Percentiles rank a stretch among this genome's conserved stretches.
These are phyloP conservation scores for Pipa parva DNA, from an alignment of 2,113 vertebrate genomes.

Conservation along the genomic window DNA sequence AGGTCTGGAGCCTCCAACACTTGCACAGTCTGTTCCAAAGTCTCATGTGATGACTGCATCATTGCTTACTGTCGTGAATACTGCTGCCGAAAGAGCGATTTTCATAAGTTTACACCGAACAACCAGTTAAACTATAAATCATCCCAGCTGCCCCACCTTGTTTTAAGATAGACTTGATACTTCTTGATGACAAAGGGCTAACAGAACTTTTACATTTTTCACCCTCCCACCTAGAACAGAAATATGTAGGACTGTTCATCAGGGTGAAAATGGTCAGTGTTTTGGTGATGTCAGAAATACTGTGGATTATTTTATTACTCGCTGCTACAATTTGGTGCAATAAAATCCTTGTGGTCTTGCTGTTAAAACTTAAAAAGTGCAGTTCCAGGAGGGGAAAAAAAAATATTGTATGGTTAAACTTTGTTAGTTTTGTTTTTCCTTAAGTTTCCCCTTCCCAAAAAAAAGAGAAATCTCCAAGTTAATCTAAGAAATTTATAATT, in stretches of 20 bases:
- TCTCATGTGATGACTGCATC: conserved; percentile 90
- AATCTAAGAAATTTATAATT: too few relatives aligned
- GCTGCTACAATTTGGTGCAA: conserved; percentile 51
- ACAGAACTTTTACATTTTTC: too few relatives aligned
- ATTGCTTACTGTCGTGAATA: conserved; percentile 83
- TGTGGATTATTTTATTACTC: conserved; percentile 45
- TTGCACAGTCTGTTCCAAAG: conserved; percentile 93
- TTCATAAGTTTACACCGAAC: conserved; percentile 90
- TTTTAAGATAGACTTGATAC: conserved; percentile 75
- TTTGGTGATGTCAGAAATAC: conserved; percentile 51
- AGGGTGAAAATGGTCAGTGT: conserved; percentile 45
- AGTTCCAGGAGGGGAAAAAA: neutral
- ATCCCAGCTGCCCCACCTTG: conserved; percentile 82
- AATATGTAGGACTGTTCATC: conserved; percentile 34
- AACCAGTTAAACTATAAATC: conserved; percentile 92
- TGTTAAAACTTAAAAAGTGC: conserved; percentile 17
- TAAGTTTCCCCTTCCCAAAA: neutral
- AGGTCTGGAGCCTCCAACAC: conserved; percentile 85
- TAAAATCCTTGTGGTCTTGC: conserved; percentile 31
- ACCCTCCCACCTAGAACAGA: conserved; percentile 28
- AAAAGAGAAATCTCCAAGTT: too few relatives aligned
- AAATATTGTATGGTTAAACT: neutral
- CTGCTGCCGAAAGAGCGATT: conserved; percentile 86
- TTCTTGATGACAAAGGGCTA: conserved; percentile 52
- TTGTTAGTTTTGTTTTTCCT: neutral